Percentiles rank a stretch among this genome's conserved stretches.
Evolutionary conservation across 2,888 invertebrate genomes (phyloP).

Genomic region (Cephus spinipes): DNA sequence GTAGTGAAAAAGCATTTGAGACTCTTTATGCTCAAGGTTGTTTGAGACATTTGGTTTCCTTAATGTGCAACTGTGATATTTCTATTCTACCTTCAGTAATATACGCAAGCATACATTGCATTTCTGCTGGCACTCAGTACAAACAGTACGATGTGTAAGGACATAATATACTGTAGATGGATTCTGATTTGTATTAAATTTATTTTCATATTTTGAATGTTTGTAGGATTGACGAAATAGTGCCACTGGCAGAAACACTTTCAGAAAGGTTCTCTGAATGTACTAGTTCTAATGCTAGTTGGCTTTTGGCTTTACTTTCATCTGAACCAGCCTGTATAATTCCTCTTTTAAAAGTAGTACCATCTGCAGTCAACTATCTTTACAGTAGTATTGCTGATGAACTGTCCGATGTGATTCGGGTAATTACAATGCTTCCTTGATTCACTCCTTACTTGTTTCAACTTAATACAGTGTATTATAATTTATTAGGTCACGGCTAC

Average conservation of each 20-base stretch:
- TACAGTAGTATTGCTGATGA: conserved; percentile 26
- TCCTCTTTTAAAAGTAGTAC: conserved; percentile 30
- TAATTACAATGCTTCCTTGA: conserved; percentile 18
- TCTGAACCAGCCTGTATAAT: conserved; percentile 40
- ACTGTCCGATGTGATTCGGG: conserved; percentile 34
- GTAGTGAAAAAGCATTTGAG: conserved; percentile 49
- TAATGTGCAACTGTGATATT: conserved; percentile 44
- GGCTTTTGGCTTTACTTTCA: conserved; percentile 57
- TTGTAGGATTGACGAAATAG: conserved; percentile 47
- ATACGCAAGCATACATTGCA: conserved; percentile 53
- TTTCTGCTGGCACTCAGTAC: conserved; percentile 40
- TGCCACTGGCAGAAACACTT: conserved; percentile 38
- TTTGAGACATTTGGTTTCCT: conserved; percentile 43
- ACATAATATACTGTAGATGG: conserved; percentile 3
- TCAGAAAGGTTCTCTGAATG: conserved; percentile 28
- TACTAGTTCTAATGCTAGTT: conserved; percentile 43
- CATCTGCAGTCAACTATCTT: conserved; percentile 37
- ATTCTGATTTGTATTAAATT: conserved; percentile 3
- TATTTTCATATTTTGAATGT: conserved; percentile 7
- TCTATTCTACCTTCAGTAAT: conserved; percentile 46
- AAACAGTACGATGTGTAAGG: conserved; percentile 45
- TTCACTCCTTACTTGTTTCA: conserved; percentile 5
- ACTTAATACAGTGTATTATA: conserved; percentile 6
- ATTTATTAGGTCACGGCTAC: conserved; percentile 47
- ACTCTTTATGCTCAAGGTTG: conserved; percentile 58